These are phyloP conservation scores for Lithophane socia DNA, from an alignment of 2,888 invertebrate species.

Conservation along the genomic window DNA sequence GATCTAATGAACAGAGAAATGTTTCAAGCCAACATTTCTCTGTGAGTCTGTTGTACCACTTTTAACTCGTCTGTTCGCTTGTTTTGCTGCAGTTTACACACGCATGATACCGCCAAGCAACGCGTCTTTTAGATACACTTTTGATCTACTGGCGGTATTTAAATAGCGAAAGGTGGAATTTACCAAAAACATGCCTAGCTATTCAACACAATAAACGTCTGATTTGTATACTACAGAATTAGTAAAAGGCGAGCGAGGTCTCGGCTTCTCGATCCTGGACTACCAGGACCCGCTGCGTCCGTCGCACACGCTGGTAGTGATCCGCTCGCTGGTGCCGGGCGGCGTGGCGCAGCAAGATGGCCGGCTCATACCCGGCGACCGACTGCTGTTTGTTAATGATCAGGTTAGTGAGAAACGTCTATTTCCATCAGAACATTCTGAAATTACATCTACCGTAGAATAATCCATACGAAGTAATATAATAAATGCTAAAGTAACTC, in stretches of 20 bases:
- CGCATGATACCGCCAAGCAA: background rate
- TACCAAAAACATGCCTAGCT: too few species aligned
- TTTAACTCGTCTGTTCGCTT: too few species aligned
- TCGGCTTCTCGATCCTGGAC: slow-evolving; percentile 99
- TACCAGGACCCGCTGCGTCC: slow-evolving; percentile 98
- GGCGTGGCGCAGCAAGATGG: slow-evolving; percentile 99
- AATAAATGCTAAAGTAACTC: too few species aligned
- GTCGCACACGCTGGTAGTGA: slow-evolving; percentile 99
- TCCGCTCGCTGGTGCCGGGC: slow-evolving; percentile 99
- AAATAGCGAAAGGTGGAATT: too few species aligned
- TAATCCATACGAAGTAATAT: background rate
- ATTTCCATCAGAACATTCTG: background rate
- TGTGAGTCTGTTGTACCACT: background rate
- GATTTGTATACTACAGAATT: slow-evolving; percentile 91
- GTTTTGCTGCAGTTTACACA: background rate
- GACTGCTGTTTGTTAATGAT: slow-evolving; percentile 98
- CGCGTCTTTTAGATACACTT: background rate
- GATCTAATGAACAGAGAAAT: background rate
- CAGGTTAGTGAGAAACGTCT: slow-evolving; percentile 85
- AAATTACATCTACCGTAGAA: background rate
- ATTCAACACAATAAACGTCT: background rate
- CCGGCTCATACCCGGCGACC: slow-evolving; percentile 99
- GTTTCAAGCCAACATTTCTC: too few species aligned
- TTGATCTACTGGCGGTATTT: background rate
- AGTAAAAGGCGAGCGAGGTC: slow-evolving; percentile 98